These are phyloP conservation scores for Acrocephalus kingi DNA, from an alignment of 2,113 vertebrate species.

Conservation along the genomic window DNA sequence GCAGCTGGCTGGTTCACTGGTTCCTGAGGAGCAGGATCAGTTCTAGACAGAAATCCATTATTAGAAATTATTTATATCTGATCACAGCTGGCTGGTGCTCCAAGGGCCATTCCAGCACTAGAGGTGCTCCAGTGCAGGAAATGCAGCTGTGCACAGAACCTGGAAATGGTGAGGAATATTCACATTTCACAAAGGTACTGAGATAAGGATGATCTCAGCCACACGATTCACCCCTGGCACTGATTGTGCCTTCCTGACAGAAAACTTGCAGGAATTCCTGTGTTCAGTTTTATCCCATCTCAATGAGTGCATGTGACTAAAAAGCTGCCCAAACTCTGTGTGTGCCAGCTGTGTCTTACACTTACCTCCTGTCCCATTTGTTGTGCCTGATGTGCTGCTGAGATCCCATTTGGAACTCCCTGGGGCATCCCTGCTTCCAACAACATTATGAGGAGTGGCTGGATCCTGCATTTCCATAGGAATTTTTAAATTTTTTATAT, in stretches of 20 bases:
- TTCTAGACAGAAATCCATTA: no score
- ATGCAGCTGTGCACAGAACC: rapidly evolving
- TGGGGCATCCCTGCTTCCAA: constrained; percentile 83
- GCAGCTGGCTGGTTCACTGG: no score
- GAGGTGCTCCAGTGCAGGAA: not conserved
- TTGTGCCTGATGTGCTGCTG: constrained; percentile 86
- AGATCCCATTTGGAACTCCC: constrained; percentile 87
- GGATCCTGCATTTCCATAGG: constrained; percentile 92
- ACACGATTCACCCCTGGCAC: not conserved
- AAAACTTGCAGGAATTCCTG: not conserved
- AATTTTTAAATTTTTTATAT: no score
- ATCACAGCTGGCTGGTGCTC: not conserved
- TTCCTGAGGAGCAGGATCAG: no score
- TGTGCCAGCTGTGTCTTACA: not conserved
- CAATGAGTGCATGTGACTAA: not conserved
- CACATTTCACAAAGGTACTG: not conserved
- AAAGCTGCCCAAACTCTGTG: not conserved
- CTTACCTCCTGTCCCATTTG: constrained; percentile 97
- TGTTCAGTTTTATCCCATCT: not conserved
- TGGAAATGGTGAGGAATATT: not conserved
- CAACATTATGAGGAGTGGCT: constrained; percentile 91
- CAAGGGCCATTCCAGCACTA: not conserved
- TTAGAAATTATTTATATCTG: no score
- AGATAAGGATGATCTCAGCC: not conserved
- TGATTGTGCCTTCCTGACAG: not conserved